Conservation (phyloP, 2,113 vertebrate genomes). For the Corapipo altera region DNA sequence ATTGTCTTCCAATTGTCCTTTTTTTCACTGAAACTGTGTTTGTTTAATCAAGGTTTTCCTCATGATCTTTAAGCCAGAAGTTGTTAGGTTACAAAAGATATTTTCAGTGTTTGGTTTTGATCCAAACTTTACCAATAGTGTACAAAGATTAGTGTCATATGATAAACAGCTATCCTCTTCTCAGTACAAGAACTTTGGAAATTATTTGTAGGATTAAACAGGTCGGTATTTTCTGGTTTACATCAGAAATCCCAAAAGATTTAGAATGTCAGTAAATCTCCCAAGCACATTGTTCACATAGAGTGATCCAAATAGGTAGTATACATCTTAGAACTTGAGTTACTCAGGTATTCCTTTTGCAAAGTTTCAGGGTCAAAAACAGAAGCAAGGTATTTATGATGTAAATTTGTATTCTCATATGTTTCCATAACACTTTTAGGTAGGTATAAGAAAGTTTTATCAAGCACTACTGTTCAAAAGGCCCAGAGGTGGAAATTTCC, state of each 20-base stretch:
- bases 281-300: neutral
- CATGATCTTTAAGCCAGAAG: neutral
- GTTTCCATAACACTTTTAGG: neutral
- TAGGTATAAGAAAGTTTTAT: neutral
- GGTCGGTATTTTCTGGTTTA: neutral
- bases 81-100: neutral
- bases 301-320: neutral
- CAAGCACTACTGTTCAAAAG: neutral
- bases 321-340: neutral
- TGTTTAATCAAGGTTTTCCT: neutral
- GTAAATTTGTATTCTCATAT: neutral
- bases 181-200: neutral
- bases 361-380: neutral
- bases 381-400: neutral
- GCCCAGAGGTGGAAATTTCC: neutral
- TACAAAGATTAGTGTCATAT: neutral
- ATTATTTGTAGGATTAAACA: neutral
- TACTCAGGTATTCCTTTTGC: neutral
- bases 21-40: neutral
- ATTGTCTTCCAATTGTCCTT: neutral
- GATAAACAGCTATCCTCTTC: neutral
- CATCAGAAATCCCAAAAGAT: neutral
- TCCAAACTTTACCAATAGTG: neutral
- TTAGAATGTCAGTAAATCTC: neutral
- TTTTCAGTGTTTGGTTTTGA: neutral